phyloP scores from a whole-genome alignment of 2,797 vertebrate genomes.

The Rhinophrynus dorsalis region DNA sequence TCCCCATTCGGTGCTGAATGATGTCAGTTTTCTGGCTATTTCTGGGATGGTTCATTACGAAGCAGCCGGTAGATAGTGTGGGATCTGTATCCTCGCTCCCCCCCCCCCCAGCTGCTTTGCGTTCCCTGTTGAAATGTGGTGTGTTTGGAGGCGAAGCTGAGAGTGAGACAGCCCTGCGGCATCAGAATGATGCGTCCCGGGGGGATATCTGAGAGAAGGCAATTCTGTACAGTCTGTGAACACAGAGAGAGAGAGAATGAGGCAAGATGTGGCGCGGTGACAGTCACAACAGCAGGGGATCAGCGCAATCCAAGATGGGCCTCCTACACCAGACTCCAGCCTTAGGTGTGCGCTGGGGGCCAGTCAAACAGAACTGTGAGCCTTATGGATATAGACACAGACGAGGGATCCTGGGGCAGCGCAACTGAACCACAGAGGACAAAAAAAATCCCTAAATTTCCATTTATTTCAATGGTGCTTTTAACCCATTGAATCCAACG shows the following conservation, averaged over 20 bases:
- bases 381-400: no score
- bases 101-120: background rate
- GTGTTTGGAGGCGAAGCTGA: background rate
- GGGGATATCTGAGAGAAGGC: background rate
- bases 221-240: background rate
- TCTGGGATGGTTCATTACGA: background rate
- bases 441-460: no score
- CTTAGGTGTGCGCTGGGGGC: background rate
- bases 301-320: background rate
- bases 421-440: no score
- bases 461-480: no score
- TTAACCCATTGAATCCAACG: no score
- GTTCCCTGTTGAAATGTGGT: background rate
- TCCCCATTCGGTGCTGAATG: no score
- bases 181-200: background rate
- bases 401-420: no score
- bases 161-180: slow-evolving; percentile 4
- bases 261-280: background rate
- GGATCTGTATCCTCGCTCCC: background rate
- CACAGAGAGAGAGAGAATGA: background rate
- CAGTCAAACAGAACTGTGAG: background rate
- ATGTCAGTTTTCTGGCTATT: no score
- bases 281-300: background rate
- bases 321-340: background rate
- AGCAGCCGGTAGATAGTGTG: background rate